Evolutionary conservation across 2,888 invertebrate genomes (phyloP).

Genomic region (Amiota minor): DNA sequence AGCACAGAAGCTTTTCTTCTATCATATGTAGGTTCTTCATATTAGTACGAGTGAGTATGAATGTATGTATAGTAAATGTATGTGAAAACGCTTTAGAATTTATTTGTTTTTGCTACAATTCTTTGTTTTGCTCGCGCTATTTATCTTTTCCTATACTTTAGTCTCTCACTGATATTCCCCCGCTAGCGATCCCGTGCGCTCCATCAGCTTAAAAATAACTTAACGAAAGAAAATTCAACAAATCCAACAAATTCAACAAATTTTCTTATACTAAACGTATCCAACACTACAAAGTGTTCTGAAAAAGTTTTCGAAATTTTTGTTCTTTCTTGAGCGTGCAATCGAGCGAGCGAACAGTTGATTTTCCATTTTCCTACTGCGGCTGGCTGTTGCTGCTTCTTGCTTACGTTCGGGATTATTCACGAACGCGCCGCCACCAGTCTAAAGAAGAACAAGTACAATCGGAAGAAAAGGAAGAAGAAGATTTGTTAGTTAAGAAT

Average conservation of each 20-base stretch:
- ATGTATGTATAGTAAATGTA: not conserved
- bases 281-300: constrained; percentile 5
- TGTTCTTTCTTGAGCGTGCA: constrained; percentile 6
- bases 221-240: constrained; percentile 4
- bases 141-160: constrained; percentile 6
- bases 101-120: constrained; percentile 21
- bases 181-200: not conserved
- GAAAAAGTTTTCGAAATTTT: constrained; percentile 16
- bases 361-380: too few relatives aligned
- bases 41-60: too few relatives aligned
- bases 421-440: constrained; percentile 59
- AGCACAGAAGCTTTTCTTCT: too few relatives aligned
- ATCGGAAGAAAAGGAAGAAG: not conserved
- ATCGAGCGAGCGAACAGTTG: not conserved
- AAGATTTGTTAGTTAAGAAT: constrained; percentile 26
- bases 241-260: too few relatives aligned
- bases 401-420: constrained; percentile 61
- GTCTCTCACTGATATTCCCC: too few relatives aligned
- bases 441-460: not conserved
- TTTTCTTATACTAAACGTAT: not conserved
- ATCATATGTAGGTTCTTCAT: too few relatives aligned
- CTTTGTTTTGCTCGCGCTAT: constrained; percentile 21
- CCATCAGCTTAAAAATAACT: constrained; percentile 17
- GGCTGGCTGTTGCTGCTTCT: constrained; percentile 3
- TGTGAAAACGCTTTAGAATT: not conserved